Evolutionary conservation across 2,797 vertebrate genomes (phyloP), one percentile per base, ranked within the genome.

Genomic region (Dicrostonyx torquatus): DNA sequence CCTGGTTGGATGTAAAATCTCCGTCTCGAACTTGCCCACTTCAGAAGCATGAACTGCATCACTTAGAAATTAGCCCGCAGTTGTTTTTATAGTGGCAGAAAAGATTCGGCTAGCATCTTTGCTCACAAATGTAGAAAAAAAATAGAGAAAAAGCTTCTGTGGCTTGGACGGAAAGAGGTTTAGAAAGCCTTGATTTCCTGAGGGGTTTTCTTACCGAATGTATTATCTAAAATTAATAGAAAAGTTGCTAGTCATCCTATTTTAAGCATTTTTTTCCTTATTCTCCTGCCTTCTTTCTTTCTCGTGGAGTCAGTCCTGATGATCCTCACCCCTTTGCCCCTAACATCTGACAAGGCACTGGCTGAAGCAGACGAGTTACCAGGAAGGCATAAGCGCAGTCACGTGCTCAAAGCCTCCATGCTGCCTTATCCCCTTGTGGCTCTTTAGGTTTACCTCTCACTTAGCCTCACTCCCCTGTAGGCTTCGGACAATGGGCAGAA

Each of bases 331-430:
- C 10, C 40, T 48, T 53, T 64, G 5, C 53, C 24, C 15, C 15
- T 15, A 11, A 24, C 12, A 24, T 48, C 3, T 22, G 17, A 0
- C 6, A 12, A 45, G 77, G 29, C 64, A 9, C 1, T 7, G n/a
- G 55, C 85, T 58, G 11, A 17, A 72, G 31, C 17, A 29, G 60
- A 26, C 6, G 7, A 29, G n/a, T 6, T 11, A 2, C 48, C 1
- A 5, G 73, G 76, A 26, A 45, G 9, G 37, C n/a, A 10, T 0
- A 0, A 26, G 50, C 17, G 0, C 34, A 70, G 18, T 2, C 0
- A 1, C 8, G 7, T 0, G 4, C 40, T 55, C 73, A 50, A 68
- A 24, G 50, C 10, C 20, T 26, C 45, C 84, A 66, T 64, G 43
- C 31, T 55, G 3, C 60, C 17, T 45, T 4, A 17, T 13, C 26